Percentiles rank a stretch among this genome's conserved stretches.
phyloP scores from a whole-genome alignment of 2,888 invertebrate species.

The Chymomyza amoena region DNA sequence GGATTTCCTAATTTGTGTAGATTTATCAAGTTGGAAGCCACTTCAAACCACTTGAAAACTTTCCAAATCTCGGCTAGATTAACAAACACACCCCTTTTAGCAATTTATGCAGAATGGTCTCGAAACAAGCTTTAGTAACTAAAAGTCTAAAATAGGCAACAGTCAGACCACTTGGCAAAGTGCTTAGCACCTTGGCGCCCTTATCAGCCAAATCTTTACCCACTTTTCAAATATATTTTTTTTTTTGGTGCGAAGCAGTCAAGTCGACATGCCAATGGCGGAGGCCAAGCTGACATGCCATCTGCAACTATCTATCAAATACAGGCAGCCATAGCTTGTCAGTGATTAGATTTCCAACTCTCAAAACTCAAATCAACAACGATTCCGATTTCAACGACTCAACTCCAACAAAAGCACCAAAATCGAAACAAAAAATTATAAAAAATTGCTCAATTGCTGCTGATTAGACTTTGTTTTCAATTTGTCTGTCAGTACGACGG shows the following conservation, averaged over 20 bases:
- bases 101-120: not conserved
- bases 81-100: not conserved
- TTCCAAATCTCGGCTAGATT: not conserved
- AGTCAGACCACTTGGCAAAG: not conserved
- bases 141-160: not conserved
- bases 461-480: slow-evolving; percentile 73
- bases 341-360: slow-evolving; percentile 66
- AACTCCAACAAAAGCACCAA: not conserved
- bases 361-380: slow-evolving; percentile 22
- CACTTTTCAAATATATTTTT: slow-evolving; percentile 26
- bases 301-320: slow-evolving; percentile 71
- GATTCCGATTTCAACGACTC: not conserved
- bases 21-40: not conserved
- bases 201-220: slow-evolving; percentile 36
- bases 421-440: slow-evolving; percentile 25
- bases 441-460: slow-evolving; percentile 69
- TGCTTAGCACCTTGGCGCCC: slow-evolving; percentile 22
- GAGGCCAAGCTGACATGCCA: slow-evolving; percentile 45
- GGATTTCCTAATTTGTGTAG: not conserved
- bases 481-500: slow-evolving; percentile 45
- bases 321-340: slow-evolving; percentile 62
- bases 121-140: not conserved
- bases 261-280: slow-evolving; percentile 20
- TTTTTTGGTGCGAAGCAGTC: slow-evolving; percentile 5
- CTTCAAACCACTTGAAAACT: not conserved